Evolutionary conservation across 2,888 invertebrate genomes (phyloP), one percentile per base, ranked within the genome.

Genomic region (Perizoma affinitatum): DNA sequence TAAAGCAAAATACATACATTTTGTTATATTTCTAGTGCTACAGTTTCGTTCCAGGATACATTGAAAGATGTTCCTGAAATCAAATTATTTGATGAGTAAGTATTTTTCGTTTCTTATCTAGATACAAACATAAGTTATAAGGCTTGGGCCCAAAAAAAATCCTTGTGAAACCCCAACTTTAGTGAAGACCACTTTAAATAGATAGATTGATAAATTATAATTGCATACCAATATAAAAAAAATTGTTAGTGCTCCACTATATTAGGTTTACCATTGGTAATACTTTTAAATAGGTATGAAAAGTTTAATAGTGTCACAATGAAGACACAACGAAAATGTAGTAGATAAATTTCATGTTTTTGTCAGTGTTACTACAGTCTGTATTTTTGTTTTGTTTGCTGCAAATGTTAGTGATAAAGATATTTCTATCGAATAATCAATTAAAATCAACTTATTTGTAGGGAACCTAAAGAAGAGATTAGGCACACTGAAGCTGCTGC

Each of bases 71-170:
- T 69, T 38, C 55, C 68, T 4, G 73, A 75, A 5, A 60, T 67
- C 22, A 68, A 74, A 48, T 49, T 68, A 54, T 62, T 70, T 49
- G 78, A 80, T 58, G 76, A 80, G 84, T 83, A 76, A 83, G 83
- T 83, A 71, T 36, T 49, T 34, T 54, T 41, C 3, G 7, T 56
- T n/a, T 50, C 5, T 0, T 43, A 36, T 41, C 9, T 35, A 42
- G 43, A 43, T 38, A 38, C 8, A 40, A 6, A 5, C 22, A 22
- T 3, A 22, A 22, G 22, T 22, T 22, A 22, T 22, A 22, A 1
- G 22, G 22, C 22, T 22, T 54, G 54, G 44, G 54, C 34, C 54
- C 8, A 43, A 40, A 6, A 35, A 9, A 10, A 11, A 60, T 60
- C 57, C 47, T 46, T 42, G 56, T 54, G 7, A 4, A 40, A 45